These are phyloP conservation scores for Acrobasis suavella DNA, from an alignment of 2,888 invertebrate species.

Conservation along the genomic window DNA sequence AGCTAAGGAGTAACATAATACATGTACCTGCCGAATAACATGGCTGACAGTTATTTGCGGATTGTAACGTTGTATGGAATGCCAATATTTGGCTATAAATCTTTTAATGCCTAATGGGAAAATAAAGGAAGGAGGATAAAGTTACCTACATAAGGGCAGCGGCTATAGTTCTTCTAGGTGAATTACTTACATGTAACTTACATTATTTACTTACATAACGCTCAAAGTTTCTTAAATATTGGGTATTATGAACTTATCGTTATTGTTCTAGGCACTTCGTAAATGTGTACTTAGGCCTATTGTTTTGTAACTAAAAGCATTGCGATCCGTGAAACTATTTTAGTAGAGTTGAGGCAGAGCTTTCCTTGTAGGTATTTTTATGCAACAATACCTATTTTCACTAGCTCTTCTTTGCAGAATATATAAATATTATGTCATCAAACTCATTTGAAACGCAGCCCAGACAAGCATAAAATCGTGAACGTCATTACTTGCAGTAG, in stretches of 20 bases:
- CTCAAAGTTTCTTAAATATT: too few relatives aligned
- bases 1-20: conserved; percentile 16
- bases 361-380: too few relatives aligned
- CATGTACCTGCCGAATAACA: conserved; percentile 25
- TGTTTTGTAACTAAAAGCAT: too few relatives aligned
- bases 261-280: too few relatives aligned
- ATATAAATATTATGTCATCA: not conserved
- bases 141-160: too few relatives aligned
- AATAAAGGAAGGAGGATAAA: conserved; percentile 27
- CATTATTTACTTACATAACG: too few relatives aligned
- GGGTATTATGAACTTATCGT: too few relatives aligned
- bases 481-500: not conserved
- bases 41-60: conserved; percentile 39
- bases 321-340: too few relatives aligned
- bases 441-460: not conserved
- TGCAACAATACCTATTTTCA: not conserved
- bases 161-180: too few relatives aligned
- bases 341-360: too few relatives aligned
- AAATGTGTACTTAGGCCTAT: too few relatives aligned
- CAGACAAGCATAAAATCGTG: conserved; percentile 19
- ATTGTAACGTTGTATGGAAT: conserved; percentile 35
- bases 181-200: too few relatives aligned
- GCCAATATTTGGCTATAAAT: conserved; percentile 39
- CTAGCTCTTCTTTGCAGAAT: not conserved
- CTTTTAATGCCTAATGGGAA: conserved; percentile 33